Evolutionary conservation across 2,888 invertebrate species (phyloP), one percentile per base, ranked within the genome.

Genomic region (Lasioglossum zephyrum): DNA sequence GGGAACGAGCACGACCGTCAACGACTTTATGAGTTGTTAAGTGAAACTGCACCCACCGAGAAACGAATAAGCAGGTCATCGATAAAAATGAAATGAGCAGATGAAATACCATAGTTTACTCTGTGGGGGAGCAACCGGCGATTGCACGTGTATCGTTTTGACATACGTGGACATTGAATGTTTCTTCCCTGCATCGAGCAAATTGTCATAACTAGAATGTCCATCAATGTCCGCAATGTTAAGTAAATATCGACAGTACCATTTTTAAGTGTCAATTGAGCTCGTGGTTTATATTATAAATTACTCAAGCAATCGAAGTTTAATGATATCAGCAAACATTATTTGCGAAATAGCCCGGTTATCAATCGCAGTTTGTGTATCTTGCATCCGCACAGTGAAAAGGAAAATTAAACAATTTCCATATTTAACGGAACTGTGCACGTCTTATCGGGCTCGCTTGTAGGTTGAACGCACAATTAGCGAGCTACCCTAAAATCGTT

Each of bases 1-100:
- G 82, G 82, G 77, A 75, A 73, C 70, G 79, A 81, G 70, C 77
- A 44, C 78, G 80, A 44, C 81, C 85, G 88, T 85, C 88, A 90
- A 92, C 91, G 91, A 92, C 92, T 94, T 93, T 93, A 94, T 91
- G 93, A 92, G 93, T 92, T 93, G 92, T 93, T 93, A 92, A 93
- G 92, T 85, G 90, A 82, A 85, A 86, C 83, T 87, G 89, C 91
- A 84, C 89, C 87, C 84, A 86, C 88, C 87, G 88, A 86, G 69
- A 84, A 79, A 80, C 86, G 87, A 87, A 88, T 87, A 91, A 92
- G 85, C 88, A 79, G 88, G 85, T 87, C 91, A 86, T 91, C 92
- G 90, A 93, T 94, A 93, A 92, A 93, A 91, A 90, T 85, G 81
- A 89, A 93, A 92, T 92, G 91, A 91, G 92, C 89, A 86, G 90